Base-by-base conservation (phyloP, 2,113 vertebrate genomes). In the Labrus mixtus region DNA sequence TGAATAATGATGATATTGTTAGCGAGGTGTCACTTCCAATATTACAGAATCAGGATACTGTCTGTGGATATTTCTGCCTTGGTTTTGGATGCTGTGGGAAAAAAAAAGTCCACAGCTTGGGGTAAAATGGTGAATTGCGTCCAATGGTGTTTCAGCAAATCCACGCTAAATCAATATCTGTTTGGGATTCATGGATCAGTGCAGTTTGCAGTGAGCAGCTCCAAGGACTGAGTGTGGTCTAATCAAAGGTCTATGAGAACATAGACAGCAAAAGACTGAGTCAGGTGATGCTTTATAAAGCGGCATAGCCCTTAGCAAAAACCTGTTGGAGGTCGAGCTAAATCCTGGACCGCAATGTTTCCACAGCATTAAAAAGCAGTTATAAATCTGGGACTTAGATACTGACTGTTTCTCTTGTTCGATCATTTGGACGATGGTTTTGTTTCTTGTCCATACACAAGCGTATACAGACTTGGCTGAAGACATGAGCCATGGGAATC, bases 1-100 rank as follows among this genome's bases (percentile, higher is more conserved):
- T 73, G 82, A 87, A 86, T 89, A 89, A 87, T 85, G 82, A 80
- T 81, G 82, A 88, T 83, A 82, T 68, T 87, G 81, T 89, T 86
- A 73, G 85, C 6, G 67, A 85, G 72, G 82, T 83, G 88, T 88
- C 90, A 82, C 79, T 78, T 88, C 65, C 68, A 59, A 76, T 91
- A 79, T 73, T 72, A 46, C 72, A 51, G 72, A 39, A 68, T 88
- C 64, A 59, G 61, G 77, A 78, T 59, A 23, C 70, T 65, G 60
- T 80, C 86, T 73, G 79, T 56, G 76, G 82, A 60, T 63, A 48
- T 73, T 76, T 63, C 22, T 51, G 48, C 39, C 25, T 50, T 1
- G 9, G 41, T 64, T 60, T 23, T 45, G 13, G 55, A 17, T 10
- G 10, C 60, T 22, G 37, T n/a, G 15, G 22, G n/a, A n/a, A n/a